Evolutionary conservation across 2,113 vertebrate genomes (phyloP).

Genomic region (Blennius ocellaris): DNA sequence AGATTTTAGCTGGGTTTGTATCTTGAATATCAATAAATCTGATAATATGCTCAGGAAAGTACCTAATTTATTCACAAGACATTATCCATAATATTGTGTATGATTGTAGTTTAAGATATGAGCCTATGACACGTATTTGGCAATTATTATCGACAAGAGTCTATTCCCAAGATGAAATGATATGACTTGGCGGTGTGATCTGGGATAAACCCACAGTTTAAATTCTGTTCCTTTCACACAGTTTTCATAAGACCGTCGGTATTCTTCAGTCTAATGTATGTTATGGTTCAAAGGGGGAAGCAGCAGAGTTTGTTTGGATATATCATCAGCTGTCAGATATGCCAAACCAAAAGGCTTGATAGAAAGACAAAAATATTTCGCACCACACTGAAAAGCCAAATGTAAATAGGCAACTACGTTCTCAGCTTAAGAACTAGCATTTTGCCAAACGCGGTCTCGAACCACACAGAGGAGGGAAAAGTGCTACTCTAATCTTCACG

Average conservation of each 20-base stretch:
- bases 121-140: not conserved
- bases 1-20: not conserved
- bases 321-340: constrained; percentile 42
- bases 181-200: constrained; percentile 34
- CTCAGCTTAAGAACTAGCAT: constrained; percentile 21
- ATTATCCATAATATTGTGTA: not conserved
- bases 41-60: constrained; percentile 16
- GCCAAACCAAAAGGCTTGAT: constrained; percentile 41
- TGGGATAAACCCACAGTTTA: constrained; percentile 7
- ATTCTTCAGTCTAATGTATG: constrained; percentile 40
- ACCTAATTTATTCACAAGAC: not conserved
- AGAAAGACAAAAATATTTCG: constrained; percentile 44
- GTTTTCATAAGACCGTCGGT: constrained; percentile 58
- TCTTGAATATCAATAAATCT: not conserved
- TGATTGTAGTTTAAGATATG: constrained; percentile 18
- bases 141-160: not conserved
- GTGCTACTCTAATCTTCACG: constrained; percentile 29
- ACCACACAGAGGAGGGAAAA: constrained; percentile 28
- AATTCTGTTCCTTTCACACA: constrained; percentile 33
- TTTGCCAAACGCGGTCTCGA: constrained; percentile 36
- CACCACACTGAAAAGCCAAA: constrained; percentile 20
- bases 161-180: constrained; percentile 6
- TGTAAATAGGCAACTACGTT: constrained; percentile 40
- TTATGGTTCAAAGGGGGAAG: constrained; percentile 48
- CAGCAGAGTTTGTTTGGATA: constrained; percentile 51